A percentile compares a stretch with the other conserved stretches of the same genome.
These are phyloP conservation scores for Ips nitidus DNA, from an alignment of 1,140 invertebrate genomes.

Conservation along the genomic window DNA sequence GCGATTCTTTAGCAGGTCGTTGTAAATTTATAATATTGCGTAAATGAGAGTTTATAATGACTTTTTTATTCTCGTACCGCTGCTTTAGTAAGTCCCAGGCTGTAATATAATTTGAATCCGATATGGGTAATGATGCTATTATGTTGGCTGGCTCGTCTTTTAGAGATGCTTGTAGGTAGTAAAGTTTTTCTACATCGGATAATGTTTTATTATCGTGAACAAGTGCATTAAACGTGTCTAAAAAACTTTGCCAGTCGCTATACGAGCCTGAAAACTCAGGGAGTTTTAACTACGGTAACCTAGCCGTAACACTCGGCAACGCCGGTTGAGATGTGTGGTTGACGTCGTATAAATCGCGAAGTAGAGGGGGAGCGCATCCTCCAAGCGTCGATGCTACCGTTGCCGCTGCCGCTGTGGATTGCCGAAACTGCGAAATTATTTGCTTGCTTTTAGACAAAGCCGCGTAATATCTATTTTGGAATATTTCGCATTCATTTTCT, in stretches of 20 bases:
- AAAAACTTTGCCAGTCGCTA: constrained; percentile 45
- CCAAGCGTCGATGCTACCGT: no score
- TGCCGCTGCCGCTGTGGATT: no score
- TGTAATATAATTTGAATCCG: constrained; percentile 20
- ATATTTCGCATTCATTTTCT: constrained; percentile 5
- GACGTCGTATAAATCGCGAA: no score
- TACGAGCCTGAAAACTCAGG: constrained; percentile 45
- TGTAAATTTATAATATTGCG: constrained; percentile 2
- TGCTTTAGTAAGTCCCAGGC: constrained; percentile 21
- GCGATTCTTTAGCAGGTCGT: constrained; percentile 7
- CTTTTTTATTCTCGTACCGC: constrained; percentile 28
- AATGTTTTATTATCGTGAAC: constrained; percentile 42
- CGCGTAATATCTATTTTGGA: constrained; percentile 15
- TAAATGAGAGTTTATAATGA: constrained; percentile 26
- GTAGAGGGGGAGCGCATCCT: no score
- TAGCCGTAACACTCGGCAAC: not conserved
- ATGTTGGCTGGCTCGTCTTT: constrained; percentile 35
- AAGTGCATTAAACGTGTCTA: constrained; percentile 43
- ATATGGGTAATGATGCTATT: constrained; percentile 19
- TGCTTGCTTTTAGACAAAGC: constrained; percentile 2
- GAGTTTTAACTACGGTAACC: constrained; percentile 1
- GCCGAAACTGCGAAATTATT: not conserved
- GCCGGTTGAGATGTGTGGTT: no score
- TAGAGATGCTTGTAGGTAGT: constrained; percentile 41
- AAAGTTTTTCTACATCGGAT: constrained; percentile 42